These are phyloP conservation scores for Danaus plexippus DNA, from an alignment of 1,140 invertebrate species.

Conservation along the genomic window DNA sequence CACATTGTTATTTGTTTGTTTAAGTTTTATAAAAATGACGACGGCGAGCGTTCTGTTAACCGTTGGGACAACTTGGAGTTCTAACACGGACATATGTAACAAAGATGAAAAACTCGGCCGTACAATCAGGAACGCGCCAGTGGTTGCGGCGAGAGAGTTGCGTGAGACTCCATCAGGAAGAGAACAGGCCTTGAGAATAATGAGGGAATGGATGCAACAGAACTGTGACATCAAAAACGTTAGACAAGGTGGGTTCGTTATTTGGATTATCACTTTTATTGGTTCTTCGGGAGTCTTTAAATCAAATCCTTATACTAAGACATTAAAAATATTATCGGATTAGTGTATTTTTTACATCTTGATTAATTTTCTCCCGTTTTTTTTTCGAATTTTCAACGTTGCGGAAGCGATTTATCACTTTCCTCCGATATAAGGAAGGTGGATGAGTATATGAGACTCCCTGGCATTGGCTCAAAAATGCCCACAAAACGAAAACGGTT, in stretches of 20 bases:
- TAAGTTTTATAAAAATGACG: slow-evolving; percentile 33
- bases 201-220: slow-evolving; percentile 79
- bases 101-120: slow-evolving; percentile 30
- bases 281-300: too few species aligned
- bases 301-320: too few species aligned
- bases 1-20: too few species aligned
- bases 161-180: slow-evolving; percentile 75
- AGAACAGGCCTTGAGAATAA: slow-evolving; percentile 74
- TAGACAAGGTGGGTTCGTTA: slow-evolving; percentile 67
- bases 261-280: not conserved
- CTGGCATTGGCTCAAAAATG: too few species aligned
- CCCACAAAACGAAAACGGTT: too few species aligned
- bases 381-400: too few species aligned
- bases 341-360: too few species aligned
- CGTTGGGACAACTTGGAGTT: slow-evolving; percentile 44
- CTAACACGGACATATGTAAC: slow-evolving; percentile 41
- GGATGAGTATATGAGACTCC: too few species aligned
- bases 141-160: slow-evolving; percentile 75
- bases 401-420: too few species aligned
- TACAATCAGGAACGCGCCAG: slow-evolving; percentile 26
- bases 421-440: too few species aligned
- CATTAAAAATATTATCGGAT: too few species aligned
- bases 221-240: slow-evolving; percentile 78
- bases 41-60: slow-evolving; percentile 55
- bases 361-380: too few species aligned